These are phyloP conservation scores for Cottus gobio DNA, from an alignment of 2,113 vertebrate species.

Conservation along the genomic window DNA sequence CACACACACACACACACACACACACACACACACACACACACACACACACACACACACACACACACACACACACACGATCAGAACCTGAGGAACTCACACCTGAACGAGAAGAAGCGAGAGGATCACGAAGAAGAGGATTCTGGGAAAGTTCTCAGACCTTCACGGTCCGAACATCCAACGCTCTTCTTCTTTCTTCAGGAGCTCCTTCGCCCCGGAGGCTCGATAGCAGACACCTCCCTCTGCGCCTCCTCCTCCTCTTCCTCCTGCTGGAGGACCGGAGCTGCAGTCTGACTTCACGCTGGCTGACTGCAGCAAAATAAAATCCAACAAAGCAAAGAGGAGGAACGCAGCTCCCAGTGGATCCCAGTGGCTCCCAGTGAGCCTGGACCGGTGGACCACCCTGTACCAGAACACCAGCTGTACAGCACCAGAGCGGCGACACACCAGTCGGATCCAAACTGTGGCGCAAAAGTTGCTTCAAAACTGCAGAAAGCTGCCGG, in stretches of 20 bases:
- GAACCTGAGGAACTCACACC: background rate
- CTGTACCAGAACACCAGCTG: background rate
- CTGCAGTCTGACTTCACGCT: background rate
- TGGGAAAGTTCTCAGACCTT: slow-evolving; percentile 8
- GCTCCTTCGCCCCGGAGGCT: no score
- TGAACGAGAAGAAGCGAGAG: background rate
- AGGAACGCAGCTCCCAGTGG: background rate
- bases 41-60: slow-evolving; percentile 11
- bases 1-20: no score
- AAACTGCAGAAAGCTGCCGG: background rate
- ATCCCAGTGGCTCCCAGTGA: background rate
- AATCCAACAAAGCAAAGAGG: background rate
- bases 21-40: background rate
- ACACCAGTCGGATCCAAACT: slow-evolving; percentile 10
- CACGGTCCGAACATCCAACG: background rate
- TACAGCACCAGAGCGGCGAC: background rate
- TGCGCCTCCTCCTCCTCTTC: no score
- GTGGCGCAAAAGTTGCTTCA: background rate
- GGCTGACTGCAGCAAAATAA: slow-evolving; percentile 24
- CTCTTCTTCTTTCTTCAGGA: background rate
- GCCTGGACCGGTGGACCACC: background rate
- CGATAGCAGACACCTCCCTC: no score
- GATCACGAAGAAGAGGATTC: background rate
- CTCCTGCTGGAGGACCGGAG: background rate
- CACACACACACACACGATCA: background rate